A percentile compares a stretch with the other conserved stretches of the same genome.
phyloP scores from a whole-genome alignment of 1,140 invertebrate species.

The Zelostemma sp. region DNA sequence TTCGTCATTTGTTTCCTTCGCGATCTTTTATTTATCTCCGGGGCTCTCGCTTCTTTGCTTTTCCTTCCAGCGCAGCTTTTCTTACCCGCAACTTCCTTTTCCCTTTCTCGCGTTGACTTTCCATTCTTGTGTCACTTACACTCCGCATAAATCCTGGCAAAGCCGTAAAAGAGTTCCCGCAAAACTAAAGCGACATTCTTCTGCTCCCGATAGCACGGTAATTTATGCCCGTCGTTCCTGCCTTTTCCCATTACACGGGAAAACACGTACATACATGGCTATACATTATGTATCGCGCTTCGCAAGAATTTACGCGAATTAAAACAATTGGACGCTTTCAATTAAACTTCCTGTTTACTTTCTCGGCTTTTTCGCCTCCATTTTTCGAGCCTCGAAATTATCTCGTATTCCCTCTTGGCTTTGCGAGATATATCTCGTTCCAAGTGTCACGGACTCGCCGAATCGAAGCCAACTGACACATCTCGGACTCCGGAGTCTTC shows the following conservation, averaged over 20 bases:
- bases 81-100: constrained; percentile 5
- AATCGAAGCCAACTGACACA: constrained; percentile 61
- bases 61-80: constrained; percentile 13
- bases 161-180: constrained; percentile 51
- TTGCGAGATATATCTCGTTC: constrained; percentile 52
- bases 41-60: constrained; percentile 9
- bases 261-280: constrained; percentile 32
- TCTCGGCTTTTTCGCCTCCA: background rate
- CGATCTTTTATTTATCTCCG: constrained; percentile 47
- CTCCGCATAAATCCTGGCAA: constrained; percentile 59
- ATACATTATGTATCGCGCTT: constrained; percentile 24
- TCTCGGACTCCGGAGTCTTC: constrained; percentile 56
- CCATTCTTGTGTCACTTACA: constrained; percentile 60
- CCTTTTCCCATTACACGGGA: constrained; percentile 33
- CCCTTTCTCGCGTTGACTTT: constrained; percentile 36
- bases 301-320: constrained; percentile 12
- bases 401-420: constrained; percentile 56
- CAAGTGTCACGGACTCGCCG: constrained; percentile 56
- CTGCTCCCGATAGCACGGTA: constrained; percentile 55
- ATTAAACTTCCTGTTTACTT: constrained; percentile 24
- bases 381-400: constrained; percentile 19
- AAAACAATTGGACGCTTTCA: constrained; percentile 28
- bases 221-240: constrained; percentile 52
- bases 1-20: constrained; percentile 24
- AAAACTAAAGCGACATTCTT: constrained; percentile 50